These are phyloP conservation scores for Mya arenaria DNA, from an alignment of 1,140 invertebrate species.

Conservation along the genomic window DNA sequence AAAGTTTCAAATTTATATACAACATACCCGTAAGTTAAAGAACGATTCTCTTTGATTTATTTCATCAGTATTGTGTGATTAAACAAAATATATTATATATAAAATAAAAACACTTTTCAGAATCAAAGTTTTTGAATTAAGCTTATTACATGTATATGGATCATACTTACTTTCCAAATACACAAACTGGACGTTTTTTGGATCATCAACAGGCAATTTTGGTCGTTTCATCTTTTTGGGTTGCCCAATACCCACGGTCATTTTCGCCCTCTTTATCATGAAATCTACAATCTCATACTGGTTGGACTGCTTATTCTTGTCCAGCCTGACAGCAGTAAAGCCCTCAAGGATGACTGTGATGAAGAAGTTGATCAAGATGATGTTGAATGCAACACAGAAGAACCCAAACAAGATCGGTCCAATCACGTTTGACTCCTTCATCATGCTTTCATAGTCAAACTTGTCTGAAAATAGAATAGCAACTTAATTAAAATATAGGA, in stretches of 20 bases:
- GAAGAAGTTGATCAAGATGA: conserved; percentile 70
- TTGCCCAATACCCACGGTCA: conserved; percentile 53
- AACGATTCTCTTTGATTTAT: too few relatives aligned
- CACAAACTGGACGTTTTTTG: conserved; percentile 30
- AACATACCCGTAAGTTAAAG: too few relatives aligned
- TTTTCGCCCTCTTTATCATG: conserved; percentile 52
- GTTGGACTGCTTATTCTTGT: conserved; percentile 56
- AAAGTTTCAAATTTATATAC: too few relatives aligned
- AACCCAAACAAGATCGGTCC: conserved; percentile 65
- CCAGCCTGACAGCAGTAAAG: conserved; percentile 53
- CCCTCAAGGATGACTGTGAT: conserved; percentile 65
- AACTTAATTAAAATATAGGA: too few relatives aligned
- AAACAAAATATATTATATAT: too few relatives aligned
- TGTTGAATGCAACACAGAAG: conserved; percentile 65
- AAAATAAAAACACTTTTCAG: too few relatives aligned
- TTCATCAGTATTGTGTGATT: too few relatives aligned
- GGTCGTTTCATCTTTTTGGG: conserved; percentile 15
- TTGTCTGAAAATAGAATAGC: conserved; percentile 52
- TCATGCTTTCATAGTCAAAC: conserved; percentile 61
- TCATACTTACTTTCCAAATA: conserved; percentile 60
- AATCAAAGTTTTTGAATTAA: too few relatives aligned
- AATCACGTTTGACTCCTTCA: conserved; percentile 49
- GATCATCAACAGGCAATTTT: conserved; percentile 35
- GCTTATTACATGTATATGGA: not conserved
- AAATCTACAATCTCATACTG: conserved; percentile 60